Conservation (phyloP, 1,140 invertebrate species). For the Papilio machaon region DNA sequence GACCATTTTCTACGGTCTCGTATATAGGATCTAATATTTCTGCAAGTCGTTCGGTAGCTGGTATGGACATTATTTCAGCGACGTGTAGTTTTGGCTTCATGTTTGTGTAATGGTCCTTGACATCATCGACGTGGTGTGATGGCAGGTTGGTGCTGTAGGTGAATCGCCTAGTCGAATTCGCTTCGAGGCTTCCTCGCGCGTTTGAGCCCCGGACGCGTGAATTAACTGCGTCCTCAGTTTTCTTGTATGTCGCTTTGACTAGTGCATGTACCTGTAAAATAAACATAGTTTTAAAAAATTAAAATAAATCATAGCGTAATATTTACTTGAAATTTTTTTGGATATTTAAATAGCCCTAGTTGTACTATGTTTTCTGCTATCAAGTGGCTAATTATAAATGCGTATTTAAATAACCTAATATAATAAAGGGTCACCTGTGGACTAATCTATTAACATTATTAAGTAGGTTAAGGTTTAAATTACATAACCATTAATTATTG, state of each 20-base stretch:
- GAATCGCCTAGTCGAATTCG: conserved; percentile 59
- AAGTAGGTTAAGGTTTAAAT: not conserved
- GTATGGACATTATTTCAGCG: conserved; percentile 75
- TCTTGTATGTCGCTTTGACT: conserved; percentile 74
- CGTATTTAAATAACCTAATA: not conserved
- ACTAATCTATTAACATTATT: not conserved
- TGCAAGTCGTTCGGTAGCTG: conserved; percentile 70
- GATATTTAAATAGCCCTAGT: not conserved
- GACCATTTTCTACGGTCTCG: conserved; percentile 67
- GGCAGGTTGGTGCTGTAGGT: conserved; percentile 69
- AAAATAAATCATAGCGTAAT: not conserved
- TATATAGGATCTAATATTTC: conserved; percentile 76
- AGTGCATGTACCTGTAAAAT: conserved; percentile 69
- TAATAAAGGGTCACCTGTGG: not conserved
- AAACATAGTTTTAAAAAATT: not conserved
- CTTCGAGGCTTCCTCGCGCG: conserved; percentile 54
- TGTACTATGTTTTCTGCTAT: not conserved
- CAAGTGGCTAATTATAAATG: not conserved
- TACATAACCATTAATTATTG: not conserved
- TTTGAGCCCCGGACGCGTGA: conserved; percentile 64
- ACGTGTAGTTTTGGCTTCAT: conserved; percentile 67
- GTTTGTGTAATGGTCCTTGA: conserved; percentile 60
- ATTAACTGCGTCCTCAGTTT: conserved; percentile 72
- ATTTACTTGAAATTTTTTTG: not conserved
- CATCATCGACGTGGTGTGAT: conserved; percentile 47